Evolutionary conservation across 2,113 vertebrate species (phyloP), one percentile per base, ranked within the genome.

Genomic region (Dicaeum eximium): DNA sequence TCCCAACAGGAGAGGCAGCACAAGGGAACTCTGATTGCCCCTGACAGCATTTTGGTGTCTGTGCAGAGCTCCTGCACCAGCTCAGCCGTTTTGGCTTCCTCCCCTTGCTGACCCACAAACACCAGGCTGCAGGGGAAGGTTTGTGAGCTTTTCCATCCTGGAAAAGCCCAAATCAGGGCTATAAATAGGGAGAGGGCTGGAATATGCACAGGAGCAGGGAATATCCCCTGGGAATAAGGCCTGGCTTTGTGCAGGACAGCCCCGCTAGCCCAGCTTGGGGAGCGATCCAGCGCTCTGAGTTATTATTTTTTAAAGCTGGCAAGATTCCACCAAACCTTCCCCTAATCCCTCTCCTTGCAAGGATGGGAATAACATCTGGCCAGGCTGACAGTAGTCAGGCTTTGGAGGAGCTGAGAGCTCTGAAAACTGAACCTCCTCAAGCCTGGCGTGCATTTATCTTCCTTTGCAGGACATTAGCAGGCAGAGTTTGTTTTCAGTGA

Each of bases 321-420:
- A 2, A 20, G 13, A 53, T 0, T n/a, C 92, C 90, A 67, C 40
- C 18, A 84, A 83, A 10, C 56, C 77, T 74, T 92, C 61, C 64
- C 81, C 51, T 83, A 64, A 93, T 92, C 94, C 80, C 9, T 57
- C 42, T 51, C 82, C 86, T 86, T 0, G 3, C 50, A 4, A 16
- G 90, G 92, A 96, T 97, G 88, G 93, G 37, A 94, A 96, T 90
- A 96, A 42, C 78, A 69, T 93, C 83, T 77, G 64, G 48, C 35
- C 38, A 27, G 87, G 3, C 62, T 45, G 94, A 42, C 64, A 70
- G 79, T 3, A 42, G 69, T 83, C 14, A 21, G 86, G 65, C 22
- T 66, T 48, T 50, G 57, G 15, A 67, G 44, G 19, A 67, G 22
- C 44, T 5, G 37, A 93, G 31, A 27, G 73, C 44, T 48, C 54